Evolutionary conservation across 2,113 vertebrate species (phyloP), one percentile per base, ranked within the genome.

Genomic region (Triplophysa rosa): DNA sequence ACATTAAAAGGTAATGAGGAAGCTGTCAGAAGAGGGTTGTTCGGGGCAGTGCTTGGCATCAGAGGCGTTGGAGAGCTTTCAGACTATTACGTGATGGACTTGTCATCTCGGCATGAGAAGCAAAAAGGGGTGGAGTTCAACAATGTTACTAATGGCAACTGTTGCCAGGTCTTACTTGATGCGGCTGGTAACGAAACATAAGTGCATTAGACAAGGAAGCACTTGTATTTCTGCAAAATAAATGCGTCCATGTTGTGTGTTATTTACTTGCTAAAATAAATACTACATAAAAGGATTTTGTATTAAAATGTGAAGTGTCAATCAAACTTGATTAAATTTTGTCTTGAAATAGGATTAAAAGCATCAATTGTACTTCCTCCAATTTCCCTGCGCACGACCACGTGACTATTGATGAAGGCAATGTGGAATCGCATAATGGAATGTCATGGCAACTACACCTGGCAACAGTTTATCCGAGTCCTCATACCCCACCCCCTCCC

Each of bases 381-480:
- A 86, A 79, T 89, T 90, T 92, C 91, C 88, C 87, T 90, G 37
- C 37, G 17, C 83, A 92, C 92, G 90, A 92, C 92, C 94, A 95
- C 94, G 92, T 94, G 93, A 93, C 91, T 92, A 93, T 92, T 86
- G 93, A 95, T 95, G 93, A 93, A 91, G 93, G 92, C 88, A 88
- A 94, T 92, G 94, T 95, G 95, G 94, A 96, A 95, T 95, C 92
- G 93, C 94, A 94, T 94, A 95, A 96, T 94, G 93, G 94, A 97
- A 95, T 93, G 92, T 94, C 94, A 94, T 95, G 95, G 95, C 96
- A 98, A 97, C 94, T 91, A 93, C 95, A 96, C 92, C 92, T 93
- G 92, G 90, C 90, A 91, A 88, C 89, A 89, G 92, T 91, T 92
- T 89, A 90, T 88, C 88, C 88, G 87, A 88, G 86, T 89, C 88